phyloP scores from a whole-genome alignment of 1,140 invertebrate species.

The Drosophila varians region DNA sequence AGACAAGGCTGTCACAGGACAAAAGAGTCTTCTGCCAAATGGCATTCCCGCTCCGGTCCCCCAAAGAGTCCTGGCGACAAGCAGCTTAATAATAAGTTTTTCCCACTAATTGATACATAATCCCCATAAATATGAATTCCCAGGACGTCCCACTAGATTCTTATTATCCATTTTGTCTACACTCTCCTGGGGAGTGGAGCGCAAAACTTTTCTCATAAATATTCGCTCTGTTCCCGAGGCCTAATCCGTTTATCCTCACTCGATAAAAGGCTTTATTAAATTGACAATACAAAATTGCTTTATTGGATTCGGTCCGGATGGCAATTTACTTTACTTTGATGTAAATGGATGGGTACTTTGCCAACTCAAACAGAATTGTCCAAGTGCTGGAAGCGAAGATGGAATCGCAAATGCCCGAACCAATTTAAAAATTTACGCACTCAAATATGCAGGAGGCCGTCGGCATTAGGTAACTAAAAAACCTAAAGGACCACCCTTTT shows the following conservation, averaged over 20 bases:
- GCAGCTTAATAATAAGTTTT: constrained; percentile 24
- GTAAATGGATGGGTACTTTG: constrained; percentile 27
- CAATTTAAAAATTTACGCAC: constrained; percentile 29
- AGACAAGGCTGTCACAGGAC: constrained; percentile 4
- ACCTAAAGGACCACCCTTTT: background rate
- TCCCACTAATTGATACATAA: constrained; percentile 58
- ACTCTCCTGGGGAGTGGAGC: constrained; percentile 6
- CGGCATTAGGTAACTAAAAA: background rate
- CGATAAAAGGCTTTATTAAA: constrained; percentile 71
- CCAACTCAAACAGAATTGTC: constrained; percentile 36
- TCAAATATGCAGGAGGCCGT: constrained; percentile 13
- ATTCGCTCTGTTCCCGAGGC: constrained; percentile 24
- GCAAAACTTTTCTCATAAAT: constrained; percentile 68
- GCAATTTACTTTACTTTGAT: constrained; percentile 48
- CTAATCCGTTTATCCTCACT: constrained; percentile 66
- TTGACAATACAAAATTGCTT: constrained; percentile 73
- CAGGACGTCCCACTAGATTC: constrained; percentile 1
- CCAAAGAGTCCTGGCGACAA: constrained; percentile 12
- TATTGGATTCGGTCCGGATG: constrained; percentile 36
- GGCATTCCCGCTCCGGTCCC: background rate
- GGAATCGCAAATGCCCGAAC: constrained; percentile 15
- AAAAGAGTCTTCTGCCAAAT: constrained; percentile 11
- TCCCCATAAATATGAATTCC: constrained; percentile 49
- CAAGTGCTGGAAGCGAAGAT: background rate
- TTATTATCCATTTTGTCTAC: constrained; percentile 5